Evolutionary conservation across 1,140 invertebrate genomes (phyloP).

Genomic region (Dolichoris vasculosae): DNA sequence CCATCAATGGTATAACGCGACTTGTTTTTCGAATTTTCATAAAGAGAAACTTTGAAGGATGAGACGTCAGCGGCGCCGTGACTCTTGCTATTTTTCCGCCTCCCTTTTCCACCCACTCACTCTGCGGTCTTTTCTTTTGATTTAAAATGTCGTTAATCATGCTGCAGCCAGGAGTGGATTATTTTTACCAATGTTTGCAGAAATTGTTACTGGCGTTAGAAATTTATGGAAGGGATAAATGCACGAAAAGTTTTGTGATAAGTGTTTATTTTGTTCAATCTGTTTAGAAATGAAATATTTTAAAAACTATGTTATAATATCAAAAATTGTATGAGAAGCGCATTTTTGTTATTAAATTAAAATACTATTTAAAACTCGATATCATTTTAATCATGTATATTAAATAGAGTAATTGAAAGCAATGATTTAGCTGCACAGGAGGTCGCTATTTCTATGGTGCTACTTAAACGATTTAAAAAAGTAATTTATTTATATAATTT

Average conservation of each 20-base stretch:
- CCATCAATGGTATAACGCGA: constrained; percentile 11
- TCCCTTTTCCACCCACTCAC: not conserved
- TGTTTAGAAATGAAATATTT: not conserved
- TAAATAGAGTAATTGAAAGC: too few relatives aligned
- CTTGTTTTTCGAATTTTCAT: constrained; percentile 51
- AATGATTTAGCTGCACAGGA: too few relatives aligned
- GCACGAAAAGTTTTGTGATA: not conserved
- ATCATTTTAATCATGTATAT: too few relatives aligned
- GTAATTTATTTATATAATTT: not conserved
- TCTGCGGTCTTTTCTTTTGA: constrained; percentile 47
- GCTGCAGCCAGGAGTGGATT: not conserved
- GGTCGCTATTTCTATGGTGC: too few relatives aligned
- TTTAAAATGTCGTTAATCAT: constrained; percentile 53
- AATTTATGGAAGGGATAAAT: not conserved
- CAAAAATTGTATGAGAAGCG: not conserved
- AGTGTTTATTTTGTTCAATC: not conserved
- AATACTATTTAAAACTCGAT: too few relatives aligned
- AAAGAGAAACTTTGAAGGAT: constrained; percentile 41
- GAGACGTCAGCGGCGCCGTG: constrained; percentile 42
- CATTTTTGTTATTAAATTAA: too few relatives aligned
- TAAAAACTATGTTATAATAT: not conserved
- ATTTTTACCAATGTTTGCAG: not conserved
- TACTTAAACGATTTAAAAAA: too few relatives aligned
- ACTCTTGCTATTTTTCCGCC: constrained; percentile 30
- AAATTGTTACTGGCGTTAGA: not conserved